Evolutionary conservation across 30 jellyfish, hydroid and myxozoan species (phyloP), one percentile per base, ranked within the genome.

Genomic region (Turritopsis rubra): DNA sequence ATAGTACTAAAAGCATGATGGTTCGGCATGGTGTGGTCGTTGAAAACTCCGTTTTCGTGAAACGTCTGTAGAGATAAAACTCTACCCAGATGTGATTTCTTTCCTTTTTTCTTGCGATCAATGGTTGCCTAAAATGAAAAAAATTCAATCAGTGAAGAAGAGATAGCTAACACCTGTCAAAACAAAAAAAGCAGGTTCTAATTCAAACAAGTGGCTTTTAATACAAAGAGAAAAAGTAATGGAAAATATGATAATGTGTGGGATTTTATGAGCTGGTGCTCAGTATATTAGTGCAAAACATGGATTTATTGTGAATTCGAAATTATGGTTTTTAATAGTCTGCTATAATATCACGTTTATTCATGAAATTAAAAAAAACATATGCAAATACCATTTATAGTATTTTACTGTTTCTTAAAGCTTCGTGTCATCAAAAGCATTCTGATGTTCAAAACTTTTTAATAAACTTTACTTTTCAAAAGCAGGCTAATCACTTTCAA

Each of bases 91-190:
- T 27, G 31, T 68, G 77, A n/a, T 27, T 68, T 68, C 30, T 23
- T 23, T 22, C 77, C 77, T 27, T 68, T 68, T 0, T 19, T 68
- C 77, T 68, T 68, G 9, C 77, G 77, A 68, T 68, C 77, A 68
- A 68, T 68, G 77, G 77, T n/a, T 23, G 77, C 77, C 77, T 68
- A 68, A 68, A 68, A 41, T 41, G 13, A 13, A 3, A 41, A n/a
- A n/a, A n/a, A n/a, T n/a, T n/a, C n/a, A n/a, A n/a, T n/a, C 13
- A 3, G 60, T 41, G 60, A 41, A 41, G 60, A 41, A 41, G 60
- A 13, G 60, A 41, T 41, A 41, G 60, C 13, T 13, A 41, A 5
- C 60, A 41, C 13, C 60, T 41, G 60, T 41, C 13, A 41, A 5
- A 41, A 5, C 5, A 41, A 41, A 13, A 41, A 41, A 13, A 41